Conservation (phyloP, 2,797 vertebrate species). For the Poeciliopsis turneri region DNA sequence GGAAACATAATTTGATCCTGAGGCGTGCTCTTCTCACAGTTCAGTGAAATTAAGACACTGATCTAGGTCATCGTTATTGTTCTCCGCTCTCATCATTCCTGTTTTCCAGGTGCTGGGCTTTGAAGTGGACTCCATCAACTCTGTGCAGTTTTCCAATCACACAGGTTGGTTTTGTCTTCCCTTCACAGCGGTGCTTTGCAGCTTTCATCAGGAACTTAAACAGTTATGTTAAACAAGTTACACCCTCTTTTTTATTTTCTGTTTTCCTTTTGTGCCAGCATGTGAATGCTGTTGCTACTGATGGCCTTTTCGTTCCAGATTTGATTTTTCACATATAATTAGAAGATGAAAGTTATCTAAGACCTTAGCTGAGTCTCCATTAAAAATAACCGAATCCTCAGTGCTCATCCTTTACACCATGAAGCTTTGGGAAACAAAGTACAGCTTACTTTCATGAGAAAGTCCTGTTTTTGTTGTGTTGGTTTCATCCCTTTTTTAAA, state of each 20-base stretch:
- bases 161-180: conserved; percentile 83
- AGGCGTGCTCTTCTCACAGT: not conserved
- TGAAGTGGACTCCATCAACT: conserved; percentile 97
- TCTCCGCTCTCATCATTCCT: conserved; percentile 22
- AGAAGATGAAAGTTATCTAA: not conserved
- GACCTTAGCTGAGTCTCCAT: not conserved
- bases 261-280: not conserved
- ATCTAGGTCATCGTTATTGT: conserved; percentile 3
- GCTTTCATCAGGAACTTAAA: not conserved
- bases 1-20: conserved; percentile 2
- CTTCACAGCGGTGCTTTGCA: not conserved
- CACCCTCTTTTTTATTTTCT: not conserved
- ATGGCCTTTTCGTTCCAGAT: not conserved
- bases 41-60: not conserved
- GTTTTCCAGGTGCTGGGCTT: conserved; percentile 91
- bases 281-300: not conserved
- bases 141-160: conserved; percentile 99
- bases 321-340: not conserved
- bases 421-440: not conserved
- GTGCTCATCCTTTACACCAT: not conserved
- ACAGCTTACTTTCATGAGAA: not conserved
- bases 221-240: not conserved
- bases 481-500: not conserved
- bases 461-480: not conserved
- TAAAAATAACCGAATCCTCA: not conserved